These are phyloP conservation scores for Micrasema minimum DNA, from an alignment of 1,140 invertebrate genomes.

Conservation along the genomic window DNA sequence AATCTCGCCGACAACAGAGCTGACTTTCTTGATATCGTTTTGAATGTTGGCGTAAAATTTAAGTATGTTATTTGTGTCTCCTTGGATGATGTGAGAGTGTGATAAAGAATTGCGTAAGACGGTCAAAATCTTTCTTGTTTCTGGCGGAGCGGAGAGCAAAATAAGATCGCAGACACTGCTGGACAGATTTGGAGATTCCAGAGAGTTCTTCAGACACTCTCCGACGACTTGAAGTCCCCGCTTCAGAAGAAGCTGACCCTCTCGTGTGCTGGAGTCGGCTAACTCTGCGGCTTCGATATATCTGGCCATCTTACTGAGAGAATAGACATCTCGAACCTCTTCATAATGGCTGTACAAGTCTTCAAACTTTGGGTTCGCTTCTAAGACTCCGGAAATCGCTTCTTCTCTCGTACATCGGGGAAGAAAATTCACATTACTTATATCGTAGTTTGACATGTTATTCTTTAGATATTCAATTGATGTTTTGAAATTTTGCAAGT, in stretches of 20 bases:
- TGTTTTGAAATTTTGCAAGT: neutral
- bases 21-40: constrained; percentile 7
- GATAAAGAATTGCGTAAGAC: constrained; percentile 10
- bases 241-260: neutral
- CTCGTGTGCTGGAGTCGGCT: neutral
- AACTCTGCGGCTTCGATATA: constrained; percentile 1
- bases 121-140: neutral
- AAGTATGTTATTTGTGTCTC: neutral
- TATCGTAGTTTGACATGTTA: neutral
- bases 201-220: constrained; percentile 3
- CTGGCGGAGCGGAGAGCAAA: constrained; percentile 1
- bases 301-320: neutral
- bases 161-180: neutral
- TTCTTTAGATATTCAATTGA: neutral
- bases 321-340: constrained; percentile 9
- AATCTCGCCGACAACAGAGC: neutral
- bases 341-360: constrained; percentile 9
- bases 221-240: neutral
- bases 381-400: neutral
- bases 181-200: constrained; percentile 18
- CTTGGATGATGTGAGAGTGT: constrained; percentile 4
- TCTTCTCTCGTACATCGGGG: neutral
- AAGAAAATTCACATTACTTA: neutral
- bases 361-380: neutral
- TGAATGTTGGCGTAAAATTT: neutral